These are phyloP conservation scores for Girardinus metallicus DNA, from an alignment of 2,797 vertebrate genomes.

Conservation along the genomic window DNA sequence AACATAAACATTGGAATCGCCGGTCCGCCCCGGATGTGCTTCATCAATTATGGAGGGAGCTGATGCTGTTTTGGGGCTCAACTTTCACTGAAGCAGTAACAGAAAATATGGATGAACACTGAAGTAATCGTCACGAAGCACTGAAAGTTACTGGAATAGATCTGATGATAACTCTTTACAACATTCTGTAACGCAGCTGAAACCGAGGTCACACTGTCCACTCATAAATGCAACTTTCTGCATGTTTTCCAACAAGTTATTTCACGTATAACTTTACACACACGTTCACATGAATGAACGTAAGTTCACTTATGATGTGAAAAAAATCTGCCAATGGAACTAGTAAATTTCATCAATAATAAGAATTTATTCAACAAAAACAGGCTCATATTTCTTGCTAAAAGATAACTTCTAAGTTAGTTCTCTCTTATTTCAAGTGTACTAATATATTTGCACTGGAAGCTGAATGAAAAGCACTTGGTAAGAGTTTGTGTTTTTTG, in stretches of 20 bases:
- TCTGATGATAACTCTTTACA: background rate
- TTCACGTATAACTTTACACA: no score
- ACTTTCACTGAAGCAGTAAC: slow-evolving; percentile 55
- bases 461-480: no score
- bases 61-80: slow-evolving; percentile 41
- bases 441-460: no score
- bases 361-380: no score
- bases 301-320: no score
- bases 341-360: no score
- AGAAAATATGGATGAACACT: slow-evolving; percentile 45
- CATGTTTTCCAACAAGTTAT: background rate
- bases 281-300: no score
- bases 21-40: slow-evolving; percentile 20
- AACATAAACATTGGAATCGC: slow-evolving; percentile 31
- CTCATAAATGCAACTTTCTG: background rate
- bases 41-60: slow-evolving; percentile 66
- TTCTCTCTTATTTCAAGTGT: no score
- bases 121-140: slow-evolving; percentile 40
- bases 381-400: no score
- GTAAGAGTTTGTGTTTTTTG: no score
- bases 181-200: background rate
- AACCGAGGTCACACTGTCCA: background rate
- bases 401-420: no score
- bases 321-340: no score
- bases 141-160: slow-evolving; percentile 11